These are phyloP conservation scores for Mormyrus lacerda DNA, from an alignment of 2,113 vertebrate species.

Conservation along the genomic window DNA sequence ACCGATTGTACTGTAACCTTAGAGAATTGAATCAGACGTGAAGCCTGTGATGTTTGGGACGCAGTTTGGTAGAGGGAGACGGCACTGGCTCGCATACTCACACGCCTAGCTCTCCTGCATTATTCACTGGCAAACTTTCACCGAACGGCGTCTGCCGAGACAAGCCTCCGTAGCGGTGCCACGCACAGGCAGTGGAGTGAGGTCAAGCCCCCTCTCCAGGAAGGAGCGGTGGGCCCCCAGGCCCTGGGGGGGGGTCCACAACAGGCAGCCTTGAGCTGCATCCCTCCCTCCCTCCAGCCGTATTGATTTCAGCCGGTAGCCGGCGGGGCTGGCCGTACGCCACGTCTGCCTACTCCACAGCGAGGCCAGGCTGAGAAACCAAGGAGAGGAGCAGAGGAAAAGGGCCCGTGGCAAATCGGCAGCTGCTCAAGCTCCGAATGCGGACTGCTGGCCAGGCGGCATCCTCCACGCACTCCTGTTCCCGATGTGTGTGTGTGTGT, in stretches of 20 bases:
- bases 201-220: slow-evolving; percentile 47
- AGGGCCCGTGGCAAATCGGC: slow-evolving; percentile 63
- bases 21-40: slow-evolving; percentile 47
- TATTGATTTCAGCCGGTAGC: slow-evolving; percentile 68
- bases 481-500: slow-evolving; percentile 29
- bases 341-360: slow-evolving; percentile 58
- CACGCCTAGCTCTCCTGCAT: slow-evolving; percentile 44
- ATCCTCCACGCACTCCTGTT: slow-evolving; percentile 43
- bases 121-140: slow-evolving; percentile 59
- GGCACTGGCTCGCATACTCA: slow-evolving; percentile 46
- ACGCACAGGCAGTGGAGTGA: slow-evolving; percentile 42
- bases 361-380: slow-evolving; percentile 36
- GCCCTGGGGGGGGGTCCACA: slow-evolving; percentile 56
- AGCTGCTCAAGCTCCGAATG: slow-evolving; percentile 59
- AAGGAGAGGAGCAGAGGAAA: slow-evolving; percentile 44
- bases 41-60: slow-evolving; percentile 41
- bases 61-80: background rate
- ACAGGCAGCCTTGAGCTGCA: slow-evolving; percentile 64
- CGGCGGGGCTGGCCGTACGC: slow-evolving; percentile 55
- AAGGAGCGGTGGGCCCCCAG: slow-evolving; percentile 46
- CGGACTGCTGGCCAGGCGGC: slow-evolving; percentile 51
- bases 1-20: slow-evolving; percentile 27
- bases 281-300: slow-evolving; percentile 53
- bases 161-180: slow-evolving; percentile 56
- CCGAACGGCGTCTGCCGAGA: slow-evolving; percentile 52